phyloP scores from a whole-genome alignment of 1,140 invertebrate species.

The Drosophila nigrodunni region DNA sequence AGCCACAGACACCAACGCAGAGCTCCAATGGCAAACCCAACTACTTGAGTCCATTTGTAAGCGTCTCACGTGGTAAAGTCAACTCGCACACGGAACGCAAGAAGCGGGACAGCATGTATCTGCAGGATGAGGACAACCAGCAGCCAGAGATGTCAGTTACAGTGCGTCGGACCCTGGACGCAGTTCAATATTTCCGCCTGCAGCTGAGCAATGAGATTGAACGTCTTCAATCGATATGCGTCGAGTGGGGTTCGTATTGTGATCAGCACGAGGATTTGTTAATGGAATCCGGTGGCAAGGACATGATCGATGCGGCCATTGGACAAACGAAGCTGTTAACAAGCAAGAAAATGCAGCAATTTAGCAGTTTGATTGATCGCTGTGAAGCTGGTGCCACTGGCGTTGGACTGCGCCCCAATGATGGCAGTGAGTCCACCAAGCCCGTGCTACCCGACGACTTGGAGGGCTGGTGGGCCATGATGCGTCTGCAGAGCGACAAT shows the following conservation, averaged over 20 bases:
- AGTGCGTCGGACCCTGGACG: slow-evolving; percentile 84
- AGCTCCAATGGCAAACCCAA: slow-evolving; percentile 35
- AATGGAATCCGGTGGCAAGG: slow-evolving; percentile 73
- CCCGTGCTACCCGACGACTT: slow-evolving; percentile 88
- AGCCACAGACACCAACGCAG: slow-evolving; percentile 33
- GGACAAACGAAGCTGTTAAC: slow-evolving; percentile 89
- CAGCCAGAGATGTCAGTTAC: slow-evolving; percentile 31
- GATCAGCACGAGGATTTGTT: slow-evolving; percentile 47
- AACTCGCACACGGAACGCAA: slow-evolving; percentile 85
- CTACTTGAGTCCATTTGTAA: slow-evolving; percentile 82
- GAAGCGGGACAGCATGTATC: slow-evolving; percentile 79
- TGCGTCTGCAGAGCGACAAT: slow-evolving; percentile 87
- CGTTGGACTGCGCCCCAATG: slow-evolving; percentile 19
- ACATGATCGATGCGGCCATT: slow-evolving; percentile 88
- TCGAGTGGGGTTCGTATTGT: slow-evolving; percentile 85
- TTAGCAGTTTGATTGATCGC: slow-evolving; percentile 87
- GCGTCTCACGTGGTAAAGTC: slow-evolving; percentile 84
- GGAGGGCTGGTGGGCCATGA: slow-evolving; percentile 92
- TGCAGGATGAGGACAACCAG: slow-evolving; percentile 19
- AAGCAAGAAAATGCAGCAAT: slow-evolving; percentile 89
- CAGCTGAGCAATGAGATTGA: slow-evolving; percentile 85
- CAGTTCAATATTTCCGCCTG: slow-evolving; percentile 86
- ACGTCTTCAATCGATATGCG: slow-evolving; percentile 84
- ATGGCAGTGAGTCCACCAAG: slow-evolving; percentile 85
- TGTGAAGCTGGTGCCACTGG: slow-evolving; percentile 85